phyloP scores from a whole-genome alignment of 2,888 invertebrate species.

The Chloroclysta siterata region DNA sequence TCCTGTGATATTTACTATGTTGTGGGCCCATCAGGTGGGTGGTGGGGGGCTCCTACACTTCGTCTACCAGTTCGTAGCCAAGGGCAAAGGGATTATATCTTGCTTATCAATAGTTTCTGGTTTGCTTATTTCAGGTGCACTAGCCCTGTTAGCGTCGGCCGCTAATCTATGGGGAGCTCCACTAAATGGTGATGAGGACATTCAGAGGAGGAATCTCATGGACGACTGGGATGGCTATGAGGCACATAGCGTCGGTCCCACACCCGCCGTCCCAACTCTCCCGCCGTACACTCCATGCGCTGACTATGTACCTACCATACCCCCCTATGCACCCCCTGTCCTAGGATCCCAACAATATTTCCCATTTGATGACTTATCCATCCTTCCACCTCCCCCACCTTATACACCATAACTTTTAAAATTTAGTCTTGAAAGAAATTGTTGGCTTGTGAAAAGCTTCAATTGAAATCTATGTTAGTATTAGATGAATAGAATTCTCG shows the following conservation, averaged over 20 bases:
- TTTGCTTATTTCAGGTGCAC: slow-evolving; percentile 79
- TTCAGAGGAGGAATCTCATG: slow-evolving; percentile 84
- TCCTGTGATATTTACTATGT: no score
- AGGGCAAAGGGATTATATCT: no score
- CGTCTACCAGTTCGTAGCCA: no score
- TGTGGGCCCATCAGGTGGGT: no score
- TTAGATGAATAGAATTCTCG: slow-evolving; percentile 27
- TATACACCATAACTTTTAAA: slow-evolving; percentile 76
- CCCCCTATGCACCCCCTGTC: slow-evolving; percentile 69
- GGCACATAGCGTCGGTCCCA: slow-evolving; percentile 85
- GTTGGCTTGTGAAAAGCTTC: slow-evolving; percentile 38
- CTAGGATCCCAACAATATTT: slow-evolving; percentile 77
- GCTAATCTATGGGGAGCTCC: slow-evolving; percentile 87
- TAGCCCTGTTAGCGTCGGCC: slow-evolving; percentile 88
- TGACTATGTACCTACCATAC: slow-evolving; percentile 63
- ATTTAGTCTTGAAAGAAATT: slow-evolving; percentile 43
- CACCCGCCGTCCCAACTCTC: slow-evolving; percentile 82
- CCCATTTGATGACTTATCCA: slow-evolving; percentile 77
- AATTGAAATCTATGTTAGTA: slow-evolving; percentile 23
- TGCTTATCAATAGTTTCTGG: background rate
- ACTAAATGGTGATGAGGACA: slow-evolving; percentile 72
- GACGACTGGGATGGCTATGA: slow-evolving; percentile 87
- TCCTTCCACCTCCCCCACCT: slow-evolving; percentile 82
- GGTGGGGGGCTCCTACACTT: no score
- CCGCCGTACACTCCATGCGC: slow-evolving; percentile 86